Base-by-base conservation (phyloP, 2,113 vertebrate species). In the Equus quagga region DNA sequence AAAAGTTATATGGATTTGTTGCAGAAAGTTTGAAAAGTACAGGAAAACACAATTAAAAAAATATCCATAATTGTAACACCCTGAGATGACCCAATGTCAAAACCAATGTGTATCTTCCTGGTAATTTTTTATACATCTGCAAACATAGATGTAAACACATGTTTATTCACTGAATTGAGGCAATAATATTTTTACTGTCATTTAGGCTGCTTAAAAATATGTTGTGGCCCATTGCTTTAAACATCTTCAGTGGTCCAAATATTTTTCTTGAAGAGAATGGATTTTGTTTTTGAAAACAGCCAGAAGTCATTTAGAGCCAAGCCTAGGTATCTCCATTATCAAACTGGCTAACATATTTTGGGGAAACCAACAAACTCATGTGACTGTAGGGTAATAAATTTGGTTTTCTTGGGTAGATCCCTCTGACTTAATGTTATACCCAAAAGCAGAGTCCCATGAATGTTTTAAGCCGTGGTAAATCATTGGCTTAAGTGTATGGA, bases 11-110 rank as follows among this genome's bases (percentile, higher is more conserved):
- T 78, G 72, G 58, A 17, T 17, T 83, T 95, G 41, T 89, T 96
- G 41, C 24, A 84, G 36, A 84, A 96, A 92, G 81, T 96, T 95
- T 95, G 9, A 46, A 70, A 90, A 72, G 54, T 31, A 95, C 5
- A 92, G 69, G n/a, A 91, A 92, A 95, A 73, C 12, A 75, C 26
- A 89, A 85, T 80, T 88, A 3, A 96, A 95, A 88, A 93, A 90
- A 90, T 85, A 86, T 83, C 28, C 5, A 49, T 92, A 75, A 58
- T 85, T 13, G 91, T 56, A 84, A 33, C 15, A 46, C 0, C 18
- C 23, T 60, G 41, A 79, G 14, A 96, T 87, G 92, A 51, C 26
- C 79, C 64, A 46, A 41, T 92, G 17, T 96, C 75, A 81, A 95
- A 93, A 92, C 8, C 28, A 56, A 92, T 28, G 0, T 46, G 17